These are phyloP conservation scores for Lithobates sylvaticus DNA, from an alignment of 2,797 vertebrate species.

Conservation along the genomic window DNA sequence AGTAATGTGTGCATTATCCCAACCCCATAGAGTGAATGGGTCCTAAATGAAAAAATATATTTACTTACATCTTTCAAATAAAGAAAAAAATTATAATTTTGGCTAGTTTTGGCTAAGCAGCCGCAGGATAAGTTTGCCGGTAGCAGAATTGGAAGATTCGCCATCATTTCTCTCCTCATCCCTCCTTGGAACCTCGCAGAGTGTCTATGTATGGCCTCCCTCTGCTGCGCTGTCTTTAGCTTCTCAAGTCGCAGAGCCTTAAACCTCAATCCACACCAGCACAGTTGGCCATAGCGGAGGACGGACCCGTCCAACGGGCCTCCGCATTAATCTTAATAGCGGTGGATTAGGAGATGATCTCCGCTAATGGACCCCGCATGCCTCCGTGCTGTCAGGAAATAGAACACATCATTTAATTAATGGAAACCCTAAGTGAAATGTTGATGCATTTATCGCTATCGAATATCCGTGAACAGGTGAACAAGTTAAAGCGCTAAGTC, in stretches of 20 bases:
- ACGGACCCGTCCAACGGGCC: neutral
- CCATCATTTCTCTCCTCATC: no score
- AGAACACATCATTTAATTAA: constrained; percentile 47
- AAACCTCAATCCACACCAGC: constrained; percentile 45
- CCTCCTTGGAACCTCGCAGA: no score
- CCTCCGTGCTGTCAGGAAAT: constrained; percentile 1
- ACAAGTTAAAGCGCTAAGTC: neutral
- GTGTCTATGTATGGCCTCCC: constrained; percentile 2
- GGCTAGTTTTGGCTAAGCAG: no score
- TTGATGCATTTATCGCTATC: constrained; percentile 6
- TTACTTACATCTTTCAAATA: no score
- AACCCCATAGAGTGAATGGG: no score
- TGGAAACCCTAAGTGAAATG: constrained; percentile 48
- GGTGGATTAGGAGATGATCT: constrained; percentile 41
- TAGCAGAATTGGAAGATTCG: no score
- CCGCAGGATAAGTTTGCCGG: no score
- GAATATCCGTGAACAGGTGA: constrained; percentile 40
- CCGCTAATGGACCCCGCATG: constrained; percentile 43
- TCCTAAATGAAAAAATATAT: no score
- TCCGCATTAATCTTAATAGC: constrained; percentile 31
- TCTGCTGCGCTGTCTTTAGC: neutral
- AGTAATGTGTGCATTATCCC: no score
- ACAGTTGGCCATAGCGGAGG: constrained; percentile 17
- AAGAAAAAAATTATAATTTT: no score
- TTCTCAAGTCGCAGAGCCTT: constrained; percentile 15